These are phyloP conservation scores for Pagetopsis macropterus DNA, from an alignment of 2,797 vertebrate species.

Conservation along the genomic window DNA sequence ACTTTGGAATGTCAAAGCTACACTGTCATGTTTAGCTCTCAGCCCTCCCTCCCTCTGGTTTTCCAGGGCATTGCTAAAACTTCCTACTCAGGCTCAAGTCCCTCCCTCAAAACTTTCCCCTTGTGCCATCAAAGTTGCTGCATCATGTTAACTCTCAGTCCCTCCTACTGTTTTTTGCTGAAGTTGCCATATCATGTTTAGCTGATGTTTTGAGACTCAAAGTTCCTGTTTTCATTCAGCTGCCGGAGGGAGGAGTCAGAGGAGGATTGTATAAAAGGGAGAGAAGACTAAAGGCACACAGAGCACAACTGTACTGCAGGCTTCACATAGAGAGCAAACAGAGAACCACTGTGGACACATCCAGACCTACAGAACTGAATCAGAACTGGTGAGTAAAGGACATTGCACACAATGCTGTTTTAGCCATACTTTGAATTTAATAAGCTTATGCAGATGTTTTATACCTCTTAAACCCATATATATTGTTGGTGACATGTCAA, in stretches of 20 bases:
- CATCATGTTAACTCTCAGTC: conserved; percentile 64
- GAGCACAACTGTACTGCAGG: conserved; percentile 27
- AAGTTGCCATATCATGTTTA: conserved; percentile 76
- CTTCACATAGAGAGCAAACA: conserved; percentile 22
- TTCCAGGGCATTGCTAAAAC: conserved; percentile 29
- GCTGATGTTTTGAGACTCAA: conserved; percentile 34
- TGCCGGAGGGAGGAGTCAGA: conserved; percentile 64
- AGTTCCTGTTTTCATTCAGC: conserved; percentile 77
- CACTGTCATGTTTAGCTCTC: conserved; percentile 57
- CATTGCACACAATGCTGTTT: background rate
- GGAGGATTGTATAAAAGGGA: conserved; percentile 58
- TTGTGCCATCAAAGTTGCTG: conserved; percentile 52
- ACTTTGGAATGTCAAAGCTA: conserved; percentile 38
- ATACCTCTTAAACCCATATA: background rate
- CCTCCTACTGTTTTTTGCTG: conserved; percentile 39
- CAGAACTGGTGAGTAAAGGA: conserved; percentile 59
- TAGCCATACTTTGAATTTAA: background rate
- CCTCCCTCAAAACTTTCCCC: conserved; percentile 39
- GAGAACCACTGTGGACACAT: conserved; percentile 1
- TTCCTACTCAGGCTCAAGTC: conserved; percentile 46
- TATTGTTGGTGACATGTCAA: background rate
- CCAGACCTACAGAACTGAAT: conserved; percentile 16
- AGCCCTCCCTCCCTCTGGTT: conserved; percentile 42
- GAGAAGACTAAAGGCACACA: conserved; percentile 7
- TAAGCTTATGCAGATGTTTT: background rate